Conservation (phyloP, 35 echinoderm and acorn worm genomes). For the Ophioderma brevispina region DNA sequence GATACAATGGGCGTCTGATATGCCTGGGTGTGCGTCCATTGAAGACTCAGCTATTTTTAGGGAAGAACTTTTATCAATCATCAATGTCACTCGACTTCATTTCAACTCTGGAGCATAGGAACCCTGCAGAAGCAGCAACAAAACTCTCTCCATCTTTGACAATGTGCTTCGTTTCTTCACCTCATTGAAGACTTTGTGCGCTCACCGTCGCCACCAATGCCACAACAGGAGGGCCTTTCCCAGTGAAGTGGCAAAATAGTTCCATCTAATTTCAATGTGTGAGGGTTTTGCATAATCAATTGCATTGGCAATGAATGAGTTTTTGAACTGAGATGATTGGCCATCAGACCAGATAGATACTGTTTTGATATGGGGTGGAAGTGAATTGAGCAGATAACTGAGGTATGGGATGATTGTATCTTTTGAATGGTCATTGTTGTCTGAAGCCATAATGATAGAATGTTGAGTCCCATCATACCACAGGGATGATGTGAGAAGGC, state of each 20-base stretch:
- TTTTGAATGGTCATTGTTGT: background rate
- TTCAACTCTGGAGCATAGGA: too few species aligned
- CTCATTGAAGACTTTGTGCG: too few species aligned
- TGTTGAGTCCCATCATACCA: constrained; percentile 7
- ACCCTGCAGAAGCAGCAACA: too few species aligned
- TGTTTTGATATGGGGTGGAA: background rate
- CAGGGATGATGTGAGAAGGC: constrained; percentile 47
- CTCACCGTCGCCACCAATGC: too few species aligned
- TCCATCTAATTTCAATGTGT: constrained; percentile 60
- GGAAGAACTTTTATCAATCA: too few species aligned
- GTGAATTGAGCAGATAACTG: background rate
- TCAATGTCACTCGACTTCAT: too few species aligned
- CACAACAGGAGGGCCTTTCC: constrained; percentile 81
- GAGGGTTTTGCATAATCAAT: constrained; percentile 41
- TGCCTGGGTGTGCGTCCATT: too few species aligned
- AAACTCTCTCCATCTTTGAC: too few species aligned
- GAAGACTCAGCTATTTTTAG: too few species aligned
- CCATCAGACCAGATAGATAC: constrained; percentile 52
- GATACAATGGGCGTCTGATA: too few species aligned
- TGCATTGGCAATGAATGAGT: constrained; percentile 38
- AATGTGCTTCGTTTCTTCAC: too few species aligned
- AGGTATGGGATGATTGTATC: background rate
- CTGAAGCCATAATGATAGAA: background rate
- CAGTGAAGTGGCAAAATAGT: constrained; percentile 74
- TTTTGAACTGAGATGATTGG: constrained; percentile 64